phyloP scores from a whole-genome alignment of 2,797 vertebrate species.

The Cyprinella venusta region DNA sequence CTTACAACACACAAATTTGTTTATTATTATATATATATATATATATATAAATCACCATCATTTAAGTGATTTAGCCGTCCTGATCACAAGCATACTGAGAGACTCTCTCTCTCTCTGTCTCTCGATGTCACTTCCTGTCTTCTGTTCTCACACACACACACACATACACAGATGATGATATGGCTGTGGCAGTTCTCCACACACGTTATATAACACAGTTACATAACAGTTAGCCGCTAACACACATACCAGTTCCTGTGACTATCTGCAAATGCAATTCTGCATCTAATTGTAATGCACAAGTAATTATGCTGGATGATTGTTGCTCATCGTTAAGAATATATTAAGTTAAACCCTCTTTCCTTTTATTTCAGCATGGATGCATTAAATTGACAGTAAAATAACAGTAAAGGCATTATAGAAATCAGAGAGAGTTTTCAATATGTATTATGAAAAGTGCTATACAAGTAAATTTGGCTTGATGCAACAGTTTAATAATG shows the following conservation, averaged over 20 bases:
- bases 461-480: neutral
- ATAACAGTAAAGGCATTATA: neutral
- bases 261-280: conserved; percentile 16
- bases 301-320: neutral
- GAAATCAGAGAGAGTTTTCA: neutral
- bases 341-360: too few species aligned
- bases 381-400: neutral
- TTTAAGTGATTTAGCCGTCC: neutral
- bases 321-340: neutral
- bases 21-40: neutral
- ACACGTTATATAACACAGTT: conserved; percentile 47
- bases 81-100: conserved; percentile 20
- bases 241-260: conserved; percentile 27
- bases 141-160: conserved; percentile 6
- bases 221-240: conserved; percentile 26
- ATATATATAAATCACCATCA: neutral
- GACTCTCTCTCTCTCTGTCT: conserved; percentile 12
- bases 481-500: neutral
- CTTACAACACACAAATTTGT: too few species aligned
- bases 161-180: conserved; percentile 13
- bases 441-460: neutral
- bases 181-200: conserved; percentile 57
- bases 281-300: neutral
- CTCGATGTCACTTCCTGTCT: conserved; percentile 14
- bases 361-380: neutral